Base-by-base conservation (phyloP, 2,113 vertebrate genomes). In the Ageneiosus marmoratus region DNA sequence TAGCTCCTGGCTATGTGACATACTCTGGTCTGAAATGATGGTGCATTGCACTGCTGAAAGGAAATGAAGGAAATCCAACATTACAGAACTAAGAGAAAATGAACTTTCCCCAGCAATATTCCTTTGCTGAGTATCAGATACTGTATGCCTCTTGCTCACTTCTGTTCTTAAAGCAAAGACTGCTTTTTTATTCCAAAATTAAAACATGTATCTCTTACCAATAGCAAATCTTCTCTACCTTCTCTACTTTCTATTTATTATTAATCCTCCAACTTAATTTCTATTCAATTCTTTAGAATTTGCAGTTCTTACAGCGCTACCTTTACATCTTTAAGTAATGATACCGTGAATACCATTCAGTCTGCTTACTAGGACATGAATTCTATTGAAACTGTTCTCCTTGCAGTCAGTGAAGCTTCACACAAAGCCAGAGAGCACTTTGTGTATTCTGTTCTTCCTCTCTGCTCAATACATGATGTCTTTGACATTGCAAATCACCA, bases 301-400 rank as follows among this genome's bases (percentile, higher is more conserved):
- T 55, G 20, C 20, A 55, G 18, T 32, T 34, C 20, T 8, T 76
- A 48, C 16, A 55, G 50, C 1, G 9, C 50, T 76, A 50, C 18
- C 20, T 55, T 55, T 55, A 76, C 37, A 76, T 76, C 73, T 55
- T 76, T 9, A 53, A 76, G 18, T 55, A 76, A 76, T 55, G 50
- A 34, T 55, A 29, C 73, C 50, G 16, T 76, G 22, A 29, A 55
- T 76, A 55, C 73, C 73, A 53, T 34, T 8, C 15, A 75, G 48
- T 75, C 16, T 75, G 29, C 44, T 73, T 73, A 27, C 70, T 73
- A 73, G 24, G 11, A 24, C 69, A 48, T 50, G 24, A n/a, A 15
- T 29, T 74, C 46, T 50, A 29, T 74, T 4, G 50, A 55, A 76
- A 76, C 29, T 4, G 18, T 27, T 75, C 18, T 51, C 9, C 27